Evolutionary conservation across 2,113 vertebrate species (phyloP).

Genomic region (Pelobates fuscus): DNA sequence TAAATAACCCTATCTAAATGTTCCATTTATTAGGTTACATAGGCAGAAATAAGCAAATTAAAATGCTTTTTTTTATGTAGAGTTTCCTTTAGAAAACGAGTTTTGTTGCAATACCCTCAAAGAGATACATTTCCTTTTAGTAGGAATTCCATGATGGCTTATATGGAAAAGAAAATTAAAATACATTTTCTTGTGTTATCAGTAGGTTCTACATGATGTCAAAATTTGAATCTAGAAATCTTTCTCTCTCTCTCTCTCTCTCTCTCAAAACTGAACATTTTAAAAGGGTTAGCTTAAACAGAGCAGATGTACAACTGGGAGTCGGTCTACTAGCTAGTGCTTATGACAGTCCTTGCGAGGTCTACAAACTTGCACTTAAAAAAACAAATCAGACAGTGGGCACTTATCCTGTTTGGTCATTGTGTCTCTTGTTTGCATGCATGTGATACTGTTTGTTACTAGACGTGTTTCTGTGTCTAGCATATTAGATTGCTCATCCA

Average conservation of each 20-base stretch:
- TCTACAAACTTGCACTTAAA: background rate
- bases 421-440: slow-evolving; percentile 21
- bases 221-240: too few species aligned
- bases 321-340: background rate
- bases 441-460: slow-evolving; percentile 8
- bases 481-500: slow-evolving; percentile 18
- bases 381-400: slow-evolving; percentile 19
- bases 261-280: background rate
- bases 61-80: too few species aligned
- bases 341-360: background rate
- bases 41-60: too few species aligned
- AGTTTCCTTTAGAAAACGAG: too few species aligned
- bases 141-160: too few species aligned
- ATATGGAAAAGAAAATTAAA: background rate
- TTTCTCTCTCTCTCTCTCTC: too few species aligned
- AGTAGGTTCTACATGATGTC: slow-evolving; percentile 6
- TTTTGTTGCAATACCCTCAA: too few species aligned
- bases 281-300: background rate
- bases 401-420: slow-evolving; percentile 12
- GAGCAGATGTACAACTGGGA: slow-evolving; percentile 15
- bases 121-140: background rate
- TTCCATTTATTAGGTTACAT: too few species aligned
- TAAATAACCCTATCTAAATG: too few species aligned
- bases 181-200: background rate
- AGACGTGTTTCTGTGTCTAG: background rate